phyloP scores from a whole-genome alignment of 2,888 invertebrate genomes.

The Calameuta filiformis region DNA sequence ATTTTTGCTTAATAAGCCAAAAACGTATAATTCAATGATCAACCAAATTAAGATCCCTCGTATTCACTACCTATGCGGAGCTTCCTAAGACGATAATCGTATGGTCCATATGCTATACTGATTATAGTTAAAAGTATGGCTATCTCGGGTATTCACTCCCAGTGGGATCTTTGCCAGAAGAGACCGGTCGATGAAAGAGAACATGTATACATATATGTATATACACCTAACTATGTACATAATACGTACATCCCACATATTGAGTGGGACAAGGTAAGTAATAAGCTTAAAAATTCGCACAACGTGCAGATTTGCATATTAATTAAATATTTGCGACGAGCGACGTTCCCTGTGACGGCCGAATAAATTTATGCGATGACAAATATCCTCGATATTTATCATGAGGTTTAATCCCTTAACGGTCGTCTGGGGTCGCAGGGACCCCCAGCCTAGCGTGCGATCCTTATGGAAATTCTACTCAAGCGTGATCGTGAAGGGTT shows the following conservation, averaged over 20 bases:
- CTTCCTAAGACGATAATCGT: neutral
- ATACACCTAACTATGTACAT: neutral
- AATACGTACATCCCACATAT: neutral
- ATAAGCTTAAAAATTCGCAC: slow-evolving; percentile 18
- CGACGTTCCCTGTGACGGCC: neutral
- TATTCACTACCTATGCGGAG: neutral
- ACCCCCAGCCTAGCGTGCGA: too few species aligned
- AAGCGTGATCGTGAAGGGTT: too few species aligned
- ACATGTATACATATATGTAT: slow-evolving; percentile 5
- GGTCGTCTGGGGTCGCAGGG: too few species aligned
- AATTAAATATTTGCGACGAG: slow-evolving; percentile 21
- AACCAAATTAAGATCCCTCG: neutral
- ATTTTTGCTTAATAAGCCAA: neutral
- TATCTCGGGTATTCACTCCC: neutral
- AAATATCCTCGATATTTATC: slow-evolving; percentile 18
- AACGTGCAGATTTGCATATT: slow-evolving; percentile 23
- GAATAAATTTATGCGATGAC: slow-evolving; percentile 10
- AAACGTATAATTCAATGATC: neutral
- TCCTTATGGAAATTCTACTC: too few species aligned
- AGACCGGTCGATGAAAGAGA: slow-evolving; percentile 37
- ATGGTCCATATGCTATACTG: neutral
- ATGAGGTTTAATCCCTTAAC: too few species aligned
- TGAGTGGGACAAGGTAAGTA: neutral
- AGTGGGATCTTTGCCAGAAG: slow-evolving; percentile 46
- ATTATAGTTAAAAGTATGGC: neutral